Evolutionary conservation across 2,113 vertebrate species (phyloP).

Genomic region (Hemibagrus wyckioides): DNA sequence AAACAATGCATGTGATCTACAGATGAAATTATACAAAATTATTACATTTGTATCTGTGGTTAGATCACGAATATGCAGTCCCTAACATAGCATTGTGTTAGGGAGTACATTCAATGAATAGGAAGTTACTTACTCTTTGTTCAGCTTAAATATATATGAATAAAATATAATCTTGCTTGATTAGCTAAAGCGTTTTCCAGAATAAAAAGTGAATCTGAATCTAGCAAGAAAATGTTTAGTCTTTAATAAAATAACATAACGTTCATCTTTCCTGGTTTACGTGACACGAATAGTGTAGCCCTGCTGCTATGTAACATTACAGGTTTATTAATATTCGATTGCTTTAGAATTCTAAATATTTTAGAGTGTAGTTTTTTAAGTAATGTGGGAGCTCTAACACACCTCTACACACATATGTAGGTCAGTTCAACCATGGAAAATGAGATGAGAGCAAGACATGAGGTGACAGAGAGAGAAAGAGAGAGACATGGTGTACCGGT

Average conservation of each 20-base stretch:
- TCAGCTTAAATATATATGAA: neutral
- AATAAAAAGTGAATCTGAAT: neutral
- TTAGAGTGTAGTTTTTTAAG: neutral
- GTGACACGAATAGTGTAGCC: neutral
- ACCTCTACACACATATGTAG: slow-evolving; percentile 24
- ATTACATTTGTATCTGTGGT: neutral
- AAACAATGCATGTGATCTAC: neutral
- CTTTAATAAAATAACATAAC: neutral
- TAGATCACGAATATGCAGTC: neutral
- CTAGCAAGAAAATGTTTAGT: neutral
- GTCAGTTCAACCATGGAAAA: slow-evolving; percentile 14
- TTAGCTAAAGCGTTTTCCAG: neutral
- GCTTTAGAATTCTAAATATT: neutral
- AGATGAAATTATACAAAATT: neutral
- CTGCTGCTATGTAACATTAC: neutral
- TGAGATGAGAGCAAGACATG: slow-evolving; percentile 31
- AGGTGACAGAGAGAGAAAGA: slow-evolving; percentile 61
- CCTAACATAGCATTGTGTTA: neutral
- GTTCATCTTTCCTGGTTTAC: neutral
- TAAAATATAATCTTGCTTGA: neutral
- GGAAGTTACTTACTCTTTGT: neutral
- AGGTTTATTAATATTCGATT: neutral
- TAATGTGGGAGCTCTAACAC: neutral
- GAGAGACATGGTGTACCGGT: slow-evolving; percentile 58
- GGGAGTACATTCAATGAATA: neutral